Conservation (phyloP, 2,797 vertebrate genomes). For the Pseudomugil tenellus region DNA sequence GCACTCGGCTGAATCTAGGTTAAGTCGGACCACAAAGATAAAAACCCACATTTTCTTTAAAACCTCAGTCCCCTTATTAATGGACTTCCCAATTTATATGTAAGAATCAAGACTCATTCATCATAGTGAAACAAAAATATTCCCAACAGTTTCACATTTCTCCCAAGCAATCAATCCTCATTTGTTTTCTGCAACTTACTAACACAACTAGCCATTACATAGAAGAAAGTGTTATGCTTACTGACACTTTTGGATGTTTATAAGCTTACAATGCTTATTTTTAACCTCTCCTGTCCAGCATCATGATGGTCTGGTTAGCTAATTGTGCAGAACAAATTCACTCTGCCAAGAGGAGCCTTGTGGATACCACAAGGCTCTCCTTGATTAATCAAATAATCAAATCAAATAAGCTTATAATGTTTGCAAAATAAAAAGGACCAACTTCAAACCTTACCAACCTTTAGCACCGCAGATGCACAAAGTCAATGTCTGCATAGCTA, state of each 20-base stretch:
- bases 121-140: constrained; percentile 52
- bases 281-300: too few relatives aligned
- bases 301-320: too few relatives aligned
- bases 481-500: constrained; percentile 11
- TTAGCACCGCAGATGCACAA: constrained; percentile 18
- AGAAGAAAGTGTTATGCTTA: background rate
- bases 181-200: constrained; percentile 45
- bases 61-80: constrained; percentile 35
- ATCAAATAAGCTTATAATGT: too few relatives aligned
- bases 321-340: too few relatives aligned
- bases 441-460: constrained; percentile 22
- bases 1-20: constrained; percentile 47
- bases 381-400: too few relatives aligned
- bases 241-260: constrained; percentile 36
- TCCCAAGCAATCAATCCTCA: constrained; percentile 44
- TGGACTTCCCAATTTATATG: constrained; percentile 38
- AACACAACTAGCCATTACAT: constrained; percentile 14
- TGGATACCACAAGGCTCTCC: too few relatives aligned
- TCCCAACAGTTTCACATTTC: constrained; percentile 45
- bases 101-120: constrained; percentile 51
- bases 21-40: constrained; percentile 45
- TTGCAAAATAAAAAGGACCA: constrained; percentile 19
- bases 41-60: constrained; percentile 42
- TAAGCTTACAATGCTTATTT: too few relatives aligned
- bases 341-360: too few relatives aligned